Conservation (phyloP, 1,140 invertebrate genomes). For the Aphaenogaster ashmeadi region DNA sequence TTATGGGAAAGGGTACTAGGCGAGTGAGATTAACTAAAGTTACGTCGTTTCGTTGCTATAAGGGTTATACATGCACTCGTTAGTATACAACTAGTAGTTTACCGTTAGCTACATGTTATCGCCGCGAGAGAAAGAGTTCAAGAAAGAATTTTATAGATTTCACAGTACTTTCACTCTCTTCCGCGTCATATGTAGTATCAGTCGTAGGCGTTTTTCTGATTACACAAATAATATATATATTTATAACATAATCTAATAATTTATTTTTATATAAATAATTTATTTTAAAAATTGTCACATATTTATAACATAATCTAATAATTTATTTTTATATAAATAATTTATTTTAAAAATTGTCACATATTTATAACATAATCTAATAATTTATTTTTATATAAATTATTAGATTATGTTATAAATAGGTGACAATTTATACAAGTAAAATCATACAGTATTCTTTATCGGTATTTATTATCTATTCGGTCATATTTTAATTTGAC, state of each 20-base stretch:
- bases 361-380: too few species aligned
- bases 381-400: too few species aligned
- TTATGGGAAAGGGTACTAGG: constrained; percentile 67
- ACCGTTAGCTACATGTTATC: constrained; percentile 9
- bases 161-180: neutral
- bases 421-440: too few species aligned
- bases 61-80: constrained; percentile 52
- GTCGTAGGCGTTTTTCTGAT: neutral
- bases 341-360: too few species aligned
- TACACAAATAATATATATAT: neutral
- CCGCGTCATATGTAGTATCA: neutral
- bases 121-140: neutral
- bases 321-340: too few species aligned
- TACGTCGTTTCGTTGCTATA: constrained; percentile 64
- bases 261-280: too few species aligned
- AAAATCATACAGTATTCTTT: too few species aligned
- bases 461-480: too few species aligned
- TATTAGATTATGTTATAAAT: neutral
- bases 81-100: constrained; percentile 45
- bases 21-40: constrained; percentile 72
- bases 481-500: too few species aligned
- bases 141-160: constrained; percentile 20
- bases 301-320: too few species aligned
- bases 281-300: too few species aligned
- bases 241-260: too few species aligned